phyloP scores from a whole-genome alignment of 23 tunicate species.

The Ciona savignyi region DNA sequence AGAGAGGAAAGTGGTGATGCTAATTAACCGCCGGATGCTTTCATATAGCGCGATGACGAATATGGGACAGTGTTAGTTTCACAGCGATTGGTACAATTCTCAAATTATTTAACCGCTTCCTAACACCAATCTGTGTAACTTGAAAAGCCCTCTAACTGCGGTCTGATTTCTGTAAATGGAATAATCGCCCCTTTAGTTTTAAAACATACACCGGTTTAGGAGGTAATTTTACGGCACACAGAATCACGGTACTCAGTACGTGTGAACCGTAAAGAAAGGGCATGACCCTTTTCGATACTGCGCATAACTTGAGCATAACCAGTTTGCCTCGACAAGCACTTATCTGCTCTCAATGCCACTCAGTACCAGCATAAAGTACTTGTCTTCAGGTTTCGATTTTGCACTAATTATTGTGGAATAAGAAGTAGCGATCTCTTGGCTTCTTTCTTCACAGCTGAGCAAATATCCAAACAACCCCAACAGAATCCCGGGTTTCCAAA shows the following conservation, averaged over 20 bases:
- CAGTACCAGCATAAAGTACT: neutral
- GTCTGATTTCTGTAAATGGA: no score
- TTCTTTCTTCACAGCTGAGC: neutral
- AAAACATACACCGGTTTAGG: no score
- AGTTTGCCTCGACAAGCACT: neutral
- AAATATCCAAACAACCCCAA: no score
- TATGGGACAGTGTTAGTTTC: neutral
- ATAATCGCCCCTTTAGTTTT: no score
- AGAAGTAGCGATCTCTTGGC: neutral
- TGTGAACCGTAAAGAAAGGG: neutral
- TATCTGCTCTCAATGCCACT: neutral
- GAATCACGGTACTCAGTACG: neutral
- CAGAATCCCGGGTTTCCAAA: no score
- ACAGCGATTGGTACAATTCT: neutral
- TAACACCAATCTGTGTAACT: no score
- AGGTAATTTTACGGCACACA: no score
- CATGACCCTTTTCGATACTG: neutral
- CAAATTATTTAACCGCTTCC: neutral
- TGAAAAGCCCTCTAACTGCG: no score
- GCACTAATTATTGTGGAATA: neutral
- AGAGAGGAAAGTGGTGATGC: neutral
- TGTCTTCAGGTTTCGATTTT: neutral
- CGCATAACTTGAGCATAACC: neutral
- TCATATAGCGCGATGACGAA: neutral
- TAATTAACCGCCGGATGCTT: neutral